Conservation (phyloP, 2,888 invertebrate species). For the Pycnomerus fuliginosus region DNA sequence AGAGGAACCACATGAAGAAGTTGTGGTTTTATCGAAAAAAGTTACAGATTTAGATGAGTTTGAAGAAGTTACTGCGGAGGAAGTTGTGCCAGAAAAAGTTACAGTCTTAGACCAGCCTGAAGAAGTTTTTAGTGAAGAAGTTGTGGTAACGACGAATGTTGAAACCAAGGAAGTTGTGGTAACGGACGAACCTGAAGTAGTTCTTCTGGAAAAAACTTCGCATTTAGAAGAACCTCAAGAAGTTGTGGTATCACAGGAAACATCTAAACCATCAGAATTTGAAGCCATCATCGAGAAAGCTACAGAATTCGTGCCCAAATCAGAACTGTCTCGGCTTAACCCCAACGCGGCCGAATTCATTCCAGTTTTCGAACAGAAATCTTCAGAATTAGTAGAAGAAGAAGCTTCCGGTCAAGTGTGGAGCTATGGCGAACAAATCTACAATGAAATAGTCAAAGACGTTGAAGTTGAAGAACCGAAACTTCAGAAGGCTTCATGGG, state of each 20-base stretch:
- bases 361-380: constrained; percentile 36
- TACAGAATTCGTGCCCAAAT: constrained; percentile 46
- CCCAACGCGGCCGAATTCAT: constrained; percentile 51
- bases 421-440: constrained; percentile 36
- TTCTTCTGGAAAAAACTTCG: background rate
- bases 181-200: background rate
- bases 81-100: background rate
- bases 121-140: background rate
- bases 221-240: constrained; percentile 3
- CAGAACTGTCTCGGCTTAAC: constrained; percentile 44
- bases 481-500: constrained; percentile 45
- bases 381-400: constrained; percentile 8
- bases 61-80: constrained; percentile 1
- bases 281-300: constrained; percentile 45
- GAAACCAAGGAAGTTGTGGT: background rate
- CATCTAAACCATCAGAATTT: constrained; percentile 34
- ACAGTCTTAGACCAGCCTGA: background rate
- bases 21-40: too few relatives aligned
- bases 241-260: constrained; percentile 1
- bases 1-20: constrained; percentile 1
- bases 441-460: constrained; percentile 31
- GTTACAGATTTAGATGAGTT: constrained; percentile 9
- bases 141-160: background rate
- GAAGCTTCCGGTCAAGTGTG: constrained; percentile 23
- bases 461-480: constrained; percentile 32